These are phyloP conservation scores for Apocheima hispidaria DNA, from an alignment of 2,888 invertebrate species.

Conservation along the genomic window DNA sequence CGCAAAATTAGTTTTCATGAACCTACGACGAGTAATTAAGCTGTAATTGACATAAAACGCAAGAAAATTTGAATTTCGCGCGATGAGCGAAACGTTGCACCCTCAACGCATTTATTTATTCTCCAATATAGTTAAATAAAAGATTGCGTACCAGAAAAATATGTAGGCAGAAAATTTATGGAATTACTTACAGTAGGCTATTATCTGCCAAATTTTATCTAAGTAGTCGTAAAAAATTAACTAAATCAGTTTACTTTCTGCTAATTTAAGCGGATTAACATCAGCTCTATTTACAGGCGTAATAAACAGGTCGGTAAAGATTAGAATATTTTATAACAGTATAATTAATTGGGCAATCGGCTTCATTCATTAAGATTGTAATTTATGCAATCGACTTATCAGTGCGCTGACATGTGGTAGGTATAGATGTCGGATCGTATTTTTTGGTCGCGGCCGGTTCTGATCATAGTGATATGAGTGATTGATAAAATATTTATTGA, in stretches of 20 bases:
- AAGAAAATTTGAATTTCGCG: too few species aligned
- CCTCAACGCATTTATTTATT: too few species aligned
- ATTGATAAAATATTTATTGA: slow-evolving; percentile 34
- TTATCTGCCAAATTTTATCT: slow-evolving; percentile 5
- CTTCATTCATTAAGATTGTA: slow-evolving; percentile 48
- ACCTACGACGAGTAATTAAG: too few species aligned
- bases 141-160: too few species aligned
- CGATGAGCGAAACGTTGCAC: too few species aligned
- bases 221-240: slow-evolving; percentile 3
- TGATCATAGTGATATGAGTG: slow-evolving; percentile 24
- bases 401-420: slow-evolving; percentile 60
- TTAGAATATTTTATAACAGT: slow-evolving; percentile 42
- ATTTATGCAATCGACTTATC: slow-evolving; percentile 66
- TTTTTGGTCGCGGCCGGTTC: slow-evolving; percentile 34
- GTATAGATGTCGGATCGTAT: slow-evolving; percentile 31
- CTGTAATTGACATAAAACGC: too few species aligned
- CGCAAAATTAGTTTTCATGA: too few species aligned
- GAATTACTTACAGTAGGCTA: background rate
- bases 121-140: too few species aligned
- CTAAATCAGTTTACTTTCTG: slow-evolving; percentile 15
- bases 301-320: slow-evolving; percentile 42
- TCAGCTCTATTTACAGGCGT: slow-evolving; percentile 23
- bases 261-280: slow-evolving; percentile 19
- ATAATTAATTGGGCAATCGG: slow-evolving; percentile 44
- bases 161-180: too few species aligned